These are phyloP conservation scores for Pristionchus fissidentatus DNA, from an alignment of 2,888 invertebrate species.

Conservation along the genomic window DNA sequence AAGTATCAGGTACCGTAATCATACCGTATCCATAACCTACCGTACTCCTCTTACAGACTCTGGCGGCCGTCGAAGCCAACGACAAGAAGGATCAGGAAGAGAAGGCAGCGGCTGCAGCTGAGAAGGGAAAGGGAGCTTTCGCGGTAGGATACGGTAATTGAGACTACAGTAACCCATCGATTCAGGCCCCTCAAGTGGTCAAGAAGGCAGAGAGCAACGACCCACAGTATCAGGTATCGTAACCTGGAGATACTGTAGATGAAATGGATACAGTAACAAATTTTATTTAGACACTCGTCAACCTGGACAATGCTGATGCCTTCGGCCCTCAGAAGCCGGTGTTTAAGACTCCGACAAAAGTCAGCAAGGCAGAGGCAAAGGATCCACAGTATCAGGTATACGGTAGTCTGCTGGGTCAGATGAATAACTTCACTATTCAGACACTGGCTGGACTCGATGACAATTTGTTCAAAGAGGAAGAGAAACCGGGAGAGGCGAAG, in stretches of 20 bases:
- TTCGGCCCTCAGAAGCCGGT: conserved; percentile 37
- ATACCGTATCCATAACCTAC: background rate
- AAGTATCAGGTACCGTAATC: conserved; percentile 17
- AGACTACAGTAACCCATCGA: too few relatives aligned
- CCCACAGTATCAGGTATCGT: conserved; percentile 22
- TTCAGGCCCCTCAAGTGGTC: conserved; percentile 20
- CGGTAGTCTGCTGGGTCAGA: background rate
- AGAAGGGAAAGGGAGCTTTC: background rate
- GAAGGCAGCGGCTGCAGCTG: conserved; percentile 28
- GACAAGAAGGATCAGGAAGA: conserved; percentile 35
- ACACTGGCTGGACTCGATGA: conserved; percentile 26
- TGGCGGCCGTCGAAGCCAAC: conserved; percentile 6
- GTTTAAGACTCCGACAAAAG: conserved; percentile 16
- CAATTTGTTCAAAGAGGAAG: conserved; percentile 31
- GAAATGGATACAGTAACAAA: too few relatives aligned
- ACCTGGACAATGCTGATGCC: conserved; percentile 26
- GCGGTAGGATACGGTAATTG: background rate
- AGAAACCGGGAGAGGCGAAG: conserved; percentile 25
- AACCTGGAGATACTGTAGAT: background rate
- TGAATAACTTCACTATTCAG: background rate
- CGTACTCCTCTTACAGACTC: background rate
- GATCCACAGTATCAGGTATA: conserved; percentile 29
- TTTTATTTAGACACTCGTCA: background rate
- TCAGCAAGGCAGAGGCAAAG: conserved; percentile 31
- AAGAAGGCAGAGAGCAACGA: conserved; percentile 37